Percentiles rank a stretch among this genome's conserved stretches.
Evolutionary conservation across 1,140 invertebrate genomes (phyloP).

Genomic region (Saccostrea echinata): DNA sequence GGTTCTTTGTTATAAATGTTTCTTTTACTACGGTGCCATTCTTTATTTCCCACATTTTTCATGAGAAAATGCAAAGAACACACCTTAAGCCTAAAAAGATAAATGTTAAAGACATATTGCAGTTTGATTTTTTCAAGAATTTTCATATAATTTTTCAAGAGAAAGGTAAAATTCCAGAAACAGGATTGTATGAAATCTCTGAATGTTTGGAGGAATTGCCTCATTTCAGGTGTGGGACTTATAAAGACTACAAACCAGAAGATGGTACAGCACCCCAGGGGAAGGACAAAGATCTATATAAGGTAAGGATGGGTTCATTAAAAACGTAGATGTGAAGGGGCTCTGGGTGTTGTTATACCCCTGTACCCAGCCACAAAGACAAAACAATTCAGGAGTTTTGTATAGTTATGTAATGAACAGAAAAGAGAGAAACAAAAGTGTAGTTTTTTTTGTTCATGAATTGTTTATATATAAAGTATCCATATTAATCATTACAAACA

Average conservation of each 20-base stretch:
- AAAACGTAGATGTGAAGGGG: too few relatives aligned
- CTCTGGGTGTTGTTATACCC: too few relatives aligned
- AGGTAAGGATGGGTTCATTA: constrained; percentile 40
- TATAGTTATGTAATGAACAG: too few relatives aligned
- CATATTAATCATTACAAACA: too few relatives aligned
- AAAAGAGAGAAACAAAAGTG: too few relatives aligned
- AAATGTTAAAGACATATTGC: background rate
- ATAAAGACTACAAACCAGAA: constrained; percentile 52
- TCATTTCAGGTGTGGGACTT: constrained; percentile 56
- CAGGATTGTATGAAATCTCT: constrained; percentile 8
- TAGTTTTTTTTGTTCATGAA: too few relatives aligned
- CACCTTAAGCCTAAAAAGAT: background rate
- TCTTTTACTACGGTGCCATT: background rate
- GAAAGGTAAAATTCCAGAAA: constrained; percentile 9
- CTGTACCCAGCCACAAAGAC: too few relatives aligned
- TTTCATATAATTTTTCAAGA: constrained; percentile 7
- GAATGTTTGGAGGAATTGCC: constrained; percentile 36
- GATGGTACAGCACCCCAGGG: constrained; percentile 34
- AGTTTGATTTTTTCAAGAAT: constrained; percentile 37
- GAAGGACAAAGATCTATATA: constrained; percentile 58
- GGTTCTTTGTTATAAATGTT: background rate
- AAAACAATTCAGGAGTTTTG: too few relatives aligned
- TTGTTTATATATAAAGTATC: too few relatives aligned
- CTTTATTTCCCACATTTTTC: constrained; percentile 6
- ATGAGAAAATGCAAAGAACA: constrained; percentile 21